phyloP scores from a whole-genome alignment of 2,797 vertebrate species.

The Cossypha polioptera region DNA sequence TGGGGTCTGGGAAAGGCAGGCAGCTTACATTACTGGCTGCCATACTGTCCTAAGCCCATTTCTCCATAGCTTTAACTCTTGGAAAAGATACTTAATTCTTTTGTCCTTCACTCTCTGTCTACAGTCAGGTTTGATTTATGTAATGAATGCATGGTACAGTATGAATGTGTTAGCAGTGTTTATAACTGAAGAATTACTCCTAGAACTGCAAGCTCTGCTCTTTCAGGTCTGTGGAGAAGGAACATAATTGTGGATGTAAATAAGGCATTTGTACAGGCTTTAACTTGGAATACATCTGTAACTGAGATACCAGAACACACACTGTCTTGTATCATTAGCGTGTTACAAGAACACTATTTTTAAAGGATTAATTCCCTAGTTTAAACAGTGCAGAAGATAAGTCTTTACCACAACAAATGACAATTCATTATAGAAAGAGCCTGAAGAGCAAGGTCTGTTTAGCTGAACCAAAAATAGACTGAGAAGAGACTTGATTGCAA shows the following conservation, averaged over 20 bases:
- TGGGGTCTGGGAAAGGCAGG: background rate
- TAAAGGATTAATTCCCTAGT: background rate
- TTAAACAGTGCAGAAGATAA: background rate
- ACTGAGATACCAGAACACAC: background rate
- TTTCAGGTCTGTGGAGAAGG: background rate
- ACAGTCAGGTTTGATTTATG: background rate
- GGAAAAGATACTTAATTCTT: background rate
- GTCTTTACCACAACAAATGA: background rate
- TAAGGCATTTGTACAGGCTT: background rate
- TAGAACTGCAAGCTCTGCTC: background rate
- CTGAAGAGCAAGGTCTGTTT: background rate
- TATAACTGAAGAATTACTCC: background rate
- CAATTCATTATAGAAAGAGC: background rate
- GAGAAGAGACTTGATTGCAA: background rate
- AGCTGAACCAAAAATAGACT: background rate
- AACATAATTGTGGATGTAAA: background rate
- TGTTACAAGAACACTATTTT: background rate
- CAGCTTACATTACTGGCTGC: background rate
- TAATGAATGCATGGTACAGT: background rate
- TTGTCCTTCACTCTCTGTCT: background rate
- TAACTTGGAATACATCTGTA: background rate
- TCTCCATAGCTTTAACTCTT: background rate
- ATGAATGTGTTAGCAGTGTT: background rate
- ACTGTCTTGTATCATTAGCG: background rate
- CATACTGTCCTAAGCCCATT: background rate